Evolutionary conservation across 1,140 invertebrate genomes (phyloP), one percentile per base, ranked within the genome.

Genomic region (Halictus rubicundus): DNA sequence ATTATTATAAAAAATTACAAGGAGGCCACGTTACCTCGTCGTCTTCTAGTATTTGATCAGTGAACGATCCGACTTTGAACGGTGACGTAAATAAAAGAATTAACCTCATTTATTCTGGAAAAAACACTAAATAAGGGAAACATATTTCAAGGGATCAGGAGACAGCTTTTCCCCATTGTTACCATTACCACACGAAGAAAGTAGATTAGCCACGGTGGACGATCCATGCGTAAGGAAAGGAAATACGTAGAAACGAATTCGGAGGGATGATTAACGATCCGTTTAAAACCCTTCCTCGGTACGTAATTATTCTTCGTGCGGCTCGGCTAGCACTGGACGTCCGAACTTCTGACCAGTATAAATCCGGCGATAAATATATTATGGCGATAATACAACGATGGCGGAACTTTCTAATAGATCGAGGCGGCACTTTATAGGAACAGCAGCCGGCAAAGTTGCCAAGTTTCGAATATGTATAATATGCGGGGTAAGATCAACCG

Each of bases 371-470:
- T 85, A 72, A 82, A 79, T 57, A 69, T 66, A 85, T 79, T 82
- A 76, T 68, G 63, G 68, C 70, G 64, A 85, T 85, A 65, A 86
- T 65, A 72, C 49, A 46, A 64, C 49, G 49, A 69, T 65, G 64
- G 32, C 37, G 63, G 78, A 86, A 86, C 63, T 86, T 81, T 25
- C 60, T 82, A 86, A 86, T 86, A 70, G 84, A 69, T 59, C 77
- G 39, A 52, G 54, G 6, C 59, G 8, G 75, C 68, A 64, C 59
- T 78, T 78, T 71, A 52, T 64, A 59, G 60, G 23, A 80, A 64
- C 52, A 60, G 71, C 4, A 52, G 27, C 54, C 63, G 21, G 32
- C 59, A 83, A 83, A 84, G 69, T 71, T 72, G 65, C 7, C 59
- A 83, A 83, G 75, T 72, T 73, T 73, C 46, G 72, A 61, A 71